Base-by-base conservation (phyloP, 1,140 invertebrate species). In the Zeugodacus cucurbitae region DNA sequence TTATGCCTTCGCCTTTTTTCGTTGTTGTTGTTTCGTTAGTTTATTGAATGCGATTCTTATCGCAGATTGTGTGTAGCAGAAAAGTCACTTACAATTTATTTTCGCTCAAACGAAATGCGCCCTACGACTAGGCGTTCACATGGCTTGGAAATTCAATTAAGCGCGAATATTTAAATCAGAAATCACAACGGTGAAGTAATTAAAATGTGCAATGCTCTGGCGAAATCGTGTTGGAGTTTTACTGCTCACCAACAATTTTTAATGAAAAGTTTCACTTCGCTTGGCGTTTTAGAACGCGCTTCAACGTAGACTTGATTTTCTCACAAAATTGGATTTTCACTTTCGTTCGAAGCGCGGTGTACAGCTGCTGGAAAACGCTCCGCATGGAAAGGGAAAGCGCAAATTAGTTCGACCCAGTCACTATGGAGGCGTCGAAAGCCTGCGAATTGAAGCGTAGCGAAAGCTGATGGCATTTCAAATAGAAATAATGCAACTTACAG, bases 81-180 rank as follows among this genome's bases (percentile, higher is more conserved):
- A 48, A 48, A 82, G 41, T 82, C 74, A 82, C 41, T 82, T 29
- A 48, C 74, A 82, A 82, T 82, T 82, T 82, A 82, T 82, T 82
- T 82, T 82, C n/a, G 41, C 74, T 82, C 26, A 26, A 82, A 48
- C 26, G 3, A 44, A 82, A 74, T 74, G 20, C 20, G 67, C 7
- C 29, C 67, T 74, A 7, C 11, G 32, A 14, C 29, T 22, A 37
- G 32, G 34, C 67, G 29, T 67, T 74, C 70, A 41, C 70, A 41
- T 41, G 5, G 70, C 14, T n/a, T 37, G 11, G 26, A 48, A 82
- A 82, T 82, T 82, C n/a, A 82, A 82, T 82, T 48, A 82, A 82
- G 74, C 22, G 74, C 74, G 14, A 82, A 48, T 48, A 82, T 48
- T 82, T 82, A 82, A 82, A 48, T 44, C 41, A 37, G n/a, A 14